Conservation (phyloP, 2,113 vertebrate species). For the Piaya cayana region DNA sequence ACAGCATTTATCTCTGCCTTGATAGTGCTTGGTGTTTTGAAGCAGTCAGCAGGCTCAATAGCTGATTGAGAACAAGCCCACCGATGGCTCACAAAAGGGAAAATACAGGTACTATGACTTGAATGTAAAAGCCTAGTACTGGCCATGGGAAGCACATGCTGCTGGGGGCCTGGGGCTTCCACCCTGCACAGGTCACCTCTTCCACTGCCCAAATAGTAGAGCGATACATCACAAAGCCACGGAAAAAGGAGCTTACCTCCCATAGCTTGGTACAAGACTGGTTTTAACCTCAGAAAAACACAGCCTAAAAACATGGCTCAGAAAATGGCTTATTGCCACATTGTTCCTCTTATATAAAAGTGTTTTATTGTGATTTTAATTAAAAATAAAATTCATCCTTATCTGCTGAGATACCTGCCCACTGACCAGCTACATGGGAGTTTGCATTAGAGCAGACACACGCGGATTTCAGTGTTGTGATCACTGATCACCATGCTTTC, state of each 20-base stretch:
- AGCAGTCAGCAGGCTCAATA: background rate
- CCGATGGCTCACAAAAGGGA: background rate
- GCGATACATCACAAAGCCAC: background rate
- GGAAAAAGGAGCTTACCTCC: background rate
- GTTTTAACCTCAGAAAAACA: background rate
- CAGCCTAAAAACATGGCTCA: background rate
- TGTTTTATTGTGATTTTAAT: background rate
- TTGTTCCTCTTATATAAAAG: background rate
- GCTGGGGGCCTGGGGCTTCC: background rate
- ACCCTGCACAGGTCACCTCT: background rate
- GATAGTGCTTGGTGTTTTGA: background rate
- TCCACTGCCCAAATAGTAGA: background rate
- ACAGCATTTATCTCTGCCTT: background rate
- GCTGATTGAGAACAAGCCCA: background rate
- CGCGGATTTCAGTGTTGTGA: rapidly evolving
- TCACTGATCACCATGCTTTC: background rate
- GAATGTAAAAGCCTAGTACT: background rate
- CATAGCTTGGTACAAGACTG: background rate
- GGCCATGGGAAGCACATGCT: background rate
- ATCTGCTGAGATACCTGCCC: background rate
- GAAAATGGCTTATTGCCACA: background rate
- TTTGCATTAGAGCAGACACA: background rate
- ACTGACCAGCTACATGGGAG: background rate
- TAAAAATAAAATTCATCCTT: background rate
- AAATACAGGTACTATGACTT: background rate